Percentiles rank a stretch among this genome's conserved stretches.
These are phyloP conservation scores for Lacerta agilis DNA, from an alignment of 2,797 vertebrate species.

Conservation along the genomic window DNA sequence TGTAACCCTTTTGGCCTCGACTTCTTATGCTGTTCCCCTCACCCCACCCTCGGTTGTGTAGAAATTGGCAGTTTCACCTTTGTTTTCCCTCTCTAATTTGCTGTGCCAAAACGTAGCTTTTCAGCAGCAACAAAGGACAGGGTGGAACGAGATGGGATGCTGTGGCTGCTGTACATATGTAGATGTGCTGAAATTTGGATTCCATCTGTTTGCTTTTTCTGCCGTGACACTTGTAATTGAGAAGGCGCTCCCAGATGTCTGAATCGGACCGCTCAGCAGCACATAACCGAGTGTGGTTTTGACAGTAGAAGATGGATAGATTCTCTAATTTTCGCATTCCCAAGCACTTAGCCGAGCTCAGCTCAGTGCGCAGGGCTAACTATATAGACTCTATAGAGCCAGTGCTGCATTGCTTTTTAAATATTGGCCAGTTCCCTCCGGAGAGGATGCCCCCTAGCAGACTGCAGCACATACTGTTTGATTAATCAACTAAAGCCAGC, in stretches of 20 bases:
- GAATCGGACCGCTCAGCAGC: neutral
- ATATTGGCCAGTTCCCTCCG: constrained; percentile 23
- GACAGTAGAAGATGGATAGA: constrained; percentile 22
- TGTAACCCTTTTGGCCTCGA: neutral
- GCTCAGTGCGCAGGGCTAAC: neutral
- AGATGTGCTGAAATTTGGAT: neutral
- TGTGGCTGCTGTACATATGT: neutral
- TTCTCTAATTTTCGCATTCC: constrained; percentile 16
- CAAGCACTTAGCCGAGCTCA: neutral
- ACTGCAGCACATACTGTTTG: constrained; percentile 25
- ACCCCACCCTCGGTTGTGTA: neutral
- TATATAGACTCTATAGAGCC: neutral
- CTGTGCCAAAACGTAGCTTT: neutral
- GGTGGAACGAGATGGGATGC: neutral
- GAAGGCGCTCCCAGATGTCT: neutral
- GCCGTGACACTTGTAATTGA: neutral
- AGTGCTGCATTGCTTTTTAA: constrained; percentile 23
- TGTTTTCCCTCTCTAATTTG: neutral
- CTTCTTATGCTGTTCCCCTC: neutral
- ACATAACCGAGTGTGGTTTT: neutral
- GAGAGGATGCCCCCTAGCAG: constrained; percentile 13
- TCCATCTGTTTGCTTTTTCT: constrained; percentile 10
- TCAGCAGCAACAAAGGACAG: neutral
- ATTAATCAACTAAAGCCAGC: constrained; percentile 30
- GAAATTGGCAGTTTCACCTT: too few species aligned